These are phyloP conservation scores for Siniperca undulata DNA, from an alignment of 2,797 vertebrate species.

Conservation along the genomic window DNA sequence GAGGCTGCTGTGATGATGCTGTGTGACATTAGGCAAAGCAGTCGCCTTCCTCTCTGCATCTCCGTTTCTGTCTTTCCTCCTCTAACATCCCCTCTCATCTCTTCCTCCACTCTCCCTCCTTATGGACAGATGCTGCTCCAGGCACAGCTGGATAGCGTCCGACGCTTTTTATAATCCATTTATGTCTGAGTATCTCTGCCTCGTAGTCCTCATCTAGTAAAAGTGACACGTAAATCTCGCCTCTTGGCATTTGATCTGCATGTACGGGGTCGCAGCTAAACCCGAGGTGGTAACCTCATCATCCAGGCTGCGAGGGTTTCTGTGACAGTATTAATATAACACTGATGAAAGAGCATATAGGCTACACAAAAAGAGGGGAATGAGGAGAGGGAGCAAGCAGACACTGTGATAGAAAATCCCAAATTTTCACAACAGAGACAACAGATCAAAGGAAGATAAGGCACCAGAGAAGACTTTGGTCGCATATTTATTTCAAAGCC, in stretches of 20 bases:
- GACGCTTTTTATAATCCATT: slow-evolving; percentile 79
- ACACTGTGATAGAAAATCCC: slow-evolving; percentile 48
- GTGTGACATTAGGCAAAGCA: slow-evolving; percentile 62
- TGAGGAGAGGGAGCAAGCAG: slow-evolving; percentile 13
- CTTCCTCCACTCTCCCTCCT: slow-evolving; percentile 51
- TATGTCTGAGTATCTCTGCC: slow-evolving; percentile 68
- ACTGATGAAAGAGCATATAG: slow-evolving; percentile 60
- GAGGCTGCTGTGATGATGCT: slow-evolving; percentile 58
- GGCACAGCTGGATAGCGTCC: slow-evolving; percentile 80
- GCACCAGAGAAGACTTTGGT: slow-evolving; percentile 65
- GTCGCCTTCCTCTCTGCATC: slow-evolving; percentile 42
- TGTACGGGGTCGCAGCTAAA: slow-evolving; percentile 61
- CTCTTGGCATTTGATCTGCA: slow-evolving; percentile 68
- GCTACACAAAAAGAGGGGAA: slow-evolving; percentile 24
- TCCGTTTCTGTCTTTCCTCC: slow-evolving; percentile 32
- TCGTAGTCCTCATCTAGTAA: slow-evolving; percentile 69
- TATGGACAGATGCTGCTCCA: slow-evolving; percentile 77
- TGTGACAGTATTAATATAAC: slow-evolving; percentile 59
- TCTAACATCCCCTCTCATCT: slow-evolving; percentile 45
- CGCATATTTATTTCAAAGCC: slow-evolving; percentile 71
- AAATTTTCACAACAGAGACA: slow-evolving; percentile 59
- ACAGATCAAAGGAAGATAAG: slow-evolving; percentile 68
- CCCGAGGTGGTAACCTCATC: slow-evolving; percentile 67
- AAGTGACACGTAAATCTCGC: slow-evolving; percentile 66
- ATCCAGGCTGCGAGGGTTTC: slow-evolving; percentile 52